These are phyloP conservation scores for Clamator glandarius DNA, from an alignment of 2,797 vertebrate species.

Conservation along the genomic window DNA sequence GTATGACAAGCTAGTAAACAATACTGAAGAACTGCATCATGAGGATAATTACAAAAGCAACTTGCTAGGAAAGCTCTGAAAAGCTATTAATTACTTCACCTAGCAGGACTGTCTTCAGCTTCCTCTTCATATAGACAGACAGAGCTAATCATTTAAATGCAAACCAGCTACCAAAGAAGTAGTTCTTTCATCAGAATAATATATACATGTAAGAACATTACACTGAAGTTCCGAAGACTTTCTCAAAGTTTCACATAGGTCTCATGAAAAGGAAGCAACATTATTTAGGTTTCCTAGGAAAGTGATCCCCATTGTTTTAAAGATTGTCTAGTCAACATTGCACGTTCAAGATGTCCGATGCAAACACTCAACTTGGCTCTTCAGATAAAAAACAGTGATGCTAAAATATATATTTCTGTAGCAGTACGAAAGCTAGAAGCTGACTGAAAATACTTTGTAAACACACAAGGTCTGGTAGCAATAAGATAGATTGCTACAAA, in stretches of 20 bases:
- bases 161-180: background rate
- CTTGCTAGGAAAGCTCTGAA: background rate
- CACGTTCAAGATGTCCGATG: background rate
- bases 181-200: background rate
- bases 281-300: background rate
- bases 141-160: background rate
- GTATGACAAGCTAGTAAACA: background rate
- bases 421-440: background rate
- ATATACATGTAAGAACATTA: background rate
- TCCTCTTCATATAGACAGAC: background rate
- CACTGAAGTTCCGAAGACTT: background rate
- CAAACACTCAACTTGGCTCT: background rate
- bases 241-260: background rate
- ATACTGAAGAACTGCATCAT: background rate
- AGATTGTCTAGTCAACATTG: background rate
- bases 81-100: conserved; percentile 1
- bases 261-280: background rate
- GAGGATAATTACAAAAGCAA: background rate
- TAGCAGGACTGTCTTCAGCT: background rate
- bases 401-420: conserved; percentile 4
- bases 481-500: background rate
- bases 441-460: background rate
- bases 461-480: background rate
- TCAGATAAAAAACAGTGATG: background rate
- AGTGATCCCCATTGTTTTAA: background rate